phyloP scores from a whole-genome alignment of 2,113 vertebrate genomes.

The Otis tarda region DNA sequence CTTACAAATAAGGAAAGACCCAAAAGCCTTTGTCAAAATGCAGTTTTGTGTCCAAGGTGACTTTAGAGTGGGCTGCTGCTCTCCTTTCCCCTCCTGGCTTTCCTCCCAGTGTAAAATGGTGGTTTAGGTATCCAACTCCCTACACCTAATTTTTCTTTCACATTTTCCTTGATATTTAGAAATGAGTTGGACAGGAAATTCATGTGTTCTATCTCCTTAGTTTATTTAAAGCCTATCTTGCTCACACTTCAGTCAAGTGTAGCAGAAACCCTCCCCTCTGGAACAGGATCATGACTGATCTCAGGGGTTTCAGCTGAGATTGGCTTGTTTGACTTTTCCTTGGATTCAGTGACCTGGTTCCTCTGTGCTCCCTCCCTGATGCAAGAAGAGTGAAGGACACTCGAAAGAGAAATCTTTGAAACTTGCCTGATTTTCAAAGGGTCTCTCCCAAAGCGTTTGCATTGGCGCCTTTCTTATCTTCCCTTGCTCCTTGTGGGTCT shows the following conservation, averaged over 20 bases:
- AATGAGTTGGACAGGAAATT: neutral
- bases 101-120: neutral
- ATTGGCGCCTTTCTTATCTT: neutral
- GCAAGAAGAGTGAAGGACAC: neutral
- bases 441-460: neutral
- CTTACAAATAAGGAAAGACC: neutral
- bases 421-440: neutral
- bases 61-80: neutral
- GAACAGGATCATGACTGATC: neutral
- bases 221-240: slow-evolving; percentile 7
- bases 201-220: neutral
- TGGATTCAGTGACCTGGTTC: neutral
- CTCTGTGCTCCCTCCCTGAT: neutral
- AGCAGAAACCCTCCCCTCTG: neutral
- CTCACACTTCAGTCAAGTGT: neutral
- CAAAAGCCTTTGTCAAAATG: neutral
- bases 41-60: neutral
- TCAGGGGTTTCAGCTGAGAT: neutral
- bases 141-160: neutral
- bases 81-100: neutral
- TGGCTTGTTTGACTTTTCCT: neutral
- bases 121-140: neutral
- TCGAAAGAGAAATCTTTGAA: neutral
- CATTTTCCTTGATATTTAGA: neutral
- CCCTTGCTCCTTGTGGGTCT: neutral